Percentiles rank a stretch among this genome's conserved stretches.
Conservation (phyloP, 53 echinoderm and acorn worm genomes). For the Holothuria leucospilota region DNA sequence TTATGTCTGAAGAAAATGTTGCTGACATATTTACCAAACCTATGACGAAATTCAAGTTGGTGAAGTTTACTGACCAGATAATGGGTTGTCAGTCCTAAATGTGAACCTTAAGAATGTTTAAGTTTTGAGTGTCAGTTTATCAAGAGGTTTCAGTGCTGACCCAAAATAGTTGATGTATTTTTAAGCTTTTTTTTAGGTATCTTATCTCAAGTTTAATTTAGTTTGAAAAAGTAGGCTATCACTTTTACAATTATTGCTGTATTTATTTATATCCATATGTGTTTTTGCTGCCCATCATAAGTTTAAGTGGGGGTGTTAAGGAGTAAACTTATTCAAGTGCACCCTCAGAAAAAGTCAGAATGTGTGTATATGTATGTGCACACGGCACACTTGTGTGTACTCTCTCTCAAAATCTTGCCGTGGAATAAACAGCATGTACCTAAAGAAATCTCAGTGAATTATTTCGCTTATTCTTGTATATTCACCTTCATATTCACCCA, state of each 20-base stretch:
- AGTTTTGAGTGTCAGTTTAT: too few relatives aligned
- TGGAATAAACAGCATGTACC: too few relatives aligned
- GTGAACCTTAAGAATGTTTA: neutral
- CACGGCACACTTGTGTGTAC: too few relatives aligned
- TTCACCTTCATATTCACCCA: too few relatives aligned
- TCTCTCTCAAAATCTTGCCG: too few relatives aligned
- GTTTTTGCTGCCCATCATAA: constrained; percentile 9
- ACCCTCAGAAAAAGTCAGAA: neutral
- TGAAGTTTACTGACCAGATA: neutral
- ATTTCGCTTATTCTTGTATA: too few relatives aligned
- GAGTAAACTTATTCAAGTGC: constrained; percentile 11
- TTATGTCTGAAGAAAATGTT: constrained; percentile 1
- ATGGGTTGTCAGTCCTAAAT: neutral
- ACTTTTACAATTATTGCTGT: neutral
- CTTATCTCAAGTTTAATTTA: neutral
- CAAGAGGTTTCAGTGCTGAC: too few relatives aligned
- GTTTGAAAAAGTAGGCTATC: neutral
- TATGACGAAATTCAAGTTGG: neutral
- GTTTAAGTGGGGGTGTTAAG: constrained; percentile 23
- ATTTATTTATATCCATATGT: neutral
- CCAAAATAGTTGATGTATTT: too few relatives aligned
- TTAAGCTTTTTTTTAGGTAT: too few relatives aligned
- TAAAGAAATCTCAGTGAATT: too few relatives aligned
- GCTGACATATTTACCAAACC: constrained; percentile 25
- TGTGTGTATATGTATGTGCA: too few relatives aligned